Evolutionary conservation across 2,888 invertebrate genomes (phyloP).

Genomic region (Zaprionus bogoriensis): DNA sequence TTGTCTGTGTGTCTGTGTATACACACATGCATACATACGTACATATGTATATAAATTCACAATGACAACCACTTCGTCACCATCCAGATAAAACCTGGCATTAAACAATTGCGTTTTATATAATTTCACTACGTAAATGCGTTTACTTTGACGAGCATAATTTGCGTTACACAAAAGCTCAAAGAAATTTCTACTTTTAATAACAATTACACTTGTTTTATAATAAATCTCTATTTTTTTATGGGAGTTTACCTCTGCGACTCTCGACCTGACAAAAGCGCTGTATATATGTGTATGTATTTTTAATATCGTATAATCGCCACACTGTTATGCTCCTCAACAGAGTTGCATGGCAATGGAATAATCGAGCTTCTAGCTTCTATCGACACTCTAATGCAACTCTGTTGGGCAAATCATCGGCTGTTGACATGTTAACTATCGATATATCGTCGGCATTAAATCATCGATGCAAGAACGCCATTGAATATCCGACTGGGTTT

Average conservation of each 20-base stretch:
- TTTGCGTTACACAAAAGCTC: constrained; percentile 39
- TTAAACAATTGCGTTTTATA: constrained; percentile 65
- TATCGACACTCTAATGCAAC: constrained; percentile 1
- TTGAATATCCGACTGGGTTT: constrained; percentile 22
- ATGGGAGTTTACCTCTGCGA: constrained; percentile 69
- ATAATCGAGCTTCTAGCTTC: neutral
- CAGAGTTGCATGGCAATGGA: neutral
- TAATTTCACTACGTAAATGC: constrained; percentile 59
- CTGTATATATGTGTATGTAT: constrained; percentile 33
- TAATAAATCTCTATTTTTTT: constrained; percentile 41
- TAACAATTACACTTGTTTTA: constrained; percentile 51
- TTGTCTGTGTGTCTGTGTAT: constrained; percentile 18
- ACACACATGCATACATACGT: constrained; percentile 33
- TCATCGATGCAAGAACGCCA: constrained; percentile 47
- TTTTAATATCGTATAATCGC: constrained; percentile 6
- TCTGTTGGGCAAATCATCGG: neutral
- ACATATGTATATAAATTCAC: constrained; percentile 54
- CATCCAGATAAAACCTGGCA: constrained; percentile 68
- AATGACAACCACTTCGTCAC: constrained; percentile 77
- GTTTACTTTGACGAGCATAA: constrained; percentile 35
- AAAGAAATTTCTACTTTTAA: constrained; percentile 26
- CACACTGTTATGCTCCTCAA: constrained; percentile 5
- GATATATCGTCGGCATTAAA: constrained; percentile 17
- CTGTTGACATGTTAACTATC: neutral
- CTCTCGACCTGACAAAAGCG: constrained; percentile 59